Evolutionary conservation across 1,140 invertebrate species (phyloP), one percentile per base, ranked within the genome.

Genomic region (Euschistus heros): DNA sequence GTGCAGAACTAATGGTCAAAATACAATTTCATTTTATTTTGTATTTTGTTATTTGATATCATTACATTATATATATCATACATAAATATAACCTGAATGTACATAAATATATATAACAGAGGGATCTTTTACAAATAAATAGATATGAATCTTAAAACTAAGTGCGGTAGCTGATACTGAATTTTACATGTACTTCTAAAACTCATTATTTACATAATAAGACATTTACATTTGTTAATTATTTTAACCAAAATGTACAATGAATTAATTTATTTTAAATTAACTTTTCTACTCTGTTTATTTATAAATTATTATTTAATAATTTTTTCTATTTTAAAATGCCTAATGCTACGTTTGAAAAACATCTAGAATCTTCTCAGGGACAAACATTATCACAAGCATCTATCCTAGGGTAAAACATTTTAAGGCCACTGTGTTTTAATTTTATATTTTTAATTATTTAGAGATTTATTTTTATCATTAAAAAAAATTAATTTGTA

Each of bases 81-180:
- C 54, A 57, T 57, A 57, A 57, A 57, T 57, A 57, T 57, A 57
- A 57, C 20, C 24, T 57, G 20, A 57, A 57, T 57, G 54, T 57
- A 57, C 54, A 57, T 57, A 57, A 57, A 57, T 57, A 57, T 57
- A 57, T 57, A 57, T 57, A 57, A 57, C 18, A 57, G 24, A 26
- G 24, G 15, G 33, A 26, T 57, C 15, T 57, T 24, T 26, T 57
- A 24, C 18, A 57, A 26, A 57, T 24, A 57, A 57, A 57, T 57
- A 37, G 3, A 22, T 57, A 57, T 57, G 54, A 15, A 15, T 57
- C 54, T 24, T 57, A 24, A 57, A 8, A 57, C 54, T 57, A 57
- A 37, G 18, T 57, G 54, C 24, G 54, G 24, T 57, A 24, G 18
- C 15, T 27, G 54, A 24, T 57, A 26, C 54, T 26, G 15, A 26